Evolutionary conservation across 1,140 invertebrate species (phyloP), one percentile per base, ranked within the genome.

Genomic region (Trichonephila clavipes): DNA sequence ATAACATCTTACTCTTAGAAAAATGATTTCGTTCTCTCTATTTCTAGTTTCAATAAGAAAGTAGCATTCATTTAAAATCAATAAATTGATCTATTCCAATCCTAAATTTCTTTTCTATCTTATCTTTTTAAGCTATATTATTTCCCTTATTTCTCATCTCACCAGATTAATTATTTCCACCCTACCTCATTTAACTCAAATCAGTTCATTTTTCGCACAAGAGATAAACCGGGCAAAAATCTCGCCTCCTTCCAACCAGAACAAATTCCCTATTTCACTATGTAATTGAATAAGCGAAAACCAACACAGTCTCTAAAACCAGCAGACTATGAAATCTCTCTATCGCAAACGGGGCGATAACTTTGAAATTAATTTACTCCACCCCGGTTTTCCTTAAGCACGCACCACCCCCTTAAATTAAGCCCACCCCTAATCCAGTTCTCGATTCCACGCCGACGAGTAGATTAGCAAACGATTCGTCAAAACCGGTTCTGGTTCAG

Each of bases 381-480:
- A n/a, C 82, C 16, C 82, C 19, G 19, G 21, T 2, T 34, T 77
- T 28, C 72, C 34, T 77, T 34, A 51, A 64, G 40, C 85, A 40
- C 59, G 14, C n/a, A 21, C n/a, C 66, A 69, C 66, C 61, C 85
- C 85, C n/a, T 87, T 87, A 89, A 89, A 58, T 69, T 58, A 89
- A 89, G 66, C 88, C 28, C 61, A 24, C 28, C 28, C 58, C 66
- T 24, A 89, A 72, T 69, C 83, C 51, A n/a, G 51, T 58, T 77
- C 88, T 69, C 88, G 66, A 89, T 89, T 89, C 66, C 64, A 62
- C 88, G n/a, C 64, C 24, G 88, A n/a, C 69, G 88, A 89, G 61
- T 72, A 77, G 64, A 89, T 89, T 89, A 89, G 88, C 66, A 62
- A 77, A 77, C 69, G 88, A 89, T 89, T 89, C 88, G 88, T 89